Evolutionary conservation across 1,140 invertebrate genomes (phyloP), one percentile per base, ranked within the genome.

Genomic region (Neuroterus valhalla): DNA sequence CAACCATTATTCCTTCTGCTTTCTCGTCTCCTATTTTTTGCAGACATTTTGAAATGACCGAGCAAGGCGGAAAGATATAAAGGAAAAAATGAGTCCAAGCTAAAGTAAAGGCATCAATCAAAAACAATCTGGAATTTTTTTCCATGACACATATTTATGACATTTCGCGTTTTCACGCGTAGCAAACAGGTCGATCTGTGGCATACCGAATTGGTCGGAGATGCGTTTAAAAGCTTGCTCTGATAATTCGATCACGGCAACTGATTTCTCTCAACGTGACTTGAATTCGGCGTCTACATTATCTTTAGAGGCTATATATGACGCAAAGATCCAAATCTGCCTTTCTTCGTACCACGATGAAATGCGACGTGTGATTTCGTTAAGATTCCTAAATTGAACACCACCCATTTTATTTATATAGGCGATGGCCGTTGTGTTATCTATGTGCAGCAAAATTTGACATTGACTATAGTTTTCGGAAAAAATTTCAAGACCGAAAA

Each of bases 31-130:
- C 43, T 77, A 68, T 68, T 74, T 72, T 72, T 31, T 38, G 15
- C 21, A 72, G 5, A 0, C 5, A 19, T 42, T n/a, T 11, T n/a
- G n/a, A n/a, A n/a, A n/a, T n/a, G n/a, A n/a, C n/a, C n/a, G n/a
- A n/a, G n/a, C n/a, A n/a, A n/a, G 48, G 72, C n/a, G 82, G 81
- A 69, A 85, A 85, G 3, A 80, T 83, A 71, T 83, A 82, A 79
- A 85, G 81, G 19, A 38, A 42, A 66, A 75, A 45, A 31, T 69
- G 17, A 10, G 11, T 72, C 79, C 83, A 85, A 46, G 48, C 44
- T 11, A 85, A 19, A 19, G 82, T 86, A 74, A 85, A 85, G 3
- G 81, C 79, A 68, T 85, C 82, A 26, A 82, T 68, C 12, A 15
- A 31, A 26, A n/a, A 69, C 0, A 75, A 50, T 42, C 78, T 77